phyloP scores from a whole-genome alignment of 2,113 vertebrate genomes.

The Alligator sinensis region DNA sequence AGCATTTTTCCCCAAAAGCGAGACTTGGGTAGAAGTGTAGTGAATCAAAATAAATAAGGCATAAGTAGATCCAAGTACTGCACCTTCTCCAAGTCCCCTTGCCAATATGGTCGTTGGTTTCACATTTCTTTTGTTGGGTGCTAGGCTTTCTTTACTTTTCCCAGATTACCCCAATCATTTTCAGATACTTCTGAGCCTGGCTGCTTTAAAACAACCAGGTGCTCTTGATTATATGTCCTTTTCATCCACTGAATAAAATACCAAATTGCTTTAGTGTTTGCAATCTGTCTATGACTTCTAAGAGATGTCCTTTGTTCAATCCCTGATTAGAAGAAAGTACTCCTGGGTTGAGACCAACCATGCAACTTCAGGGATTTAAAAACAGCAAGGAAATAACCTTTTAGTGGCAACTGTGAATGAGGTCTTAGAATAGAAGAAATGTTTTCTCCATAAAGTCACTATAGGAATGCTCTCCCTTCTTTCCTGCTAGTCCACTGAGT shows the following conservation, averaged over 20 bases:
- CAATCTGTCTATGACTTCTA: not conserved
- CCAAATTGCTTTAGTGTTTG: not conserved
- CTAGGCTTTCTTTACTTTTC: not conserved
- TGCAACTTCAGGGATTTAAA: not conserved
- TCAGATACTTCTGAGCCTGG: not conserved
- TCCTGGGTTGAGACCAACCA: not conserved
- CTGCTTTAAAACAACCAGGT: not conserved
- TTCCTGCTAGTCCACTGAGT: not conserved
- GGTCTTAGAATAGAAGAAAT: not conserved
- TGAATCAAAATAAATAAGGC: not conserved
- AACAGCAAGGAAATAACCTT: not conserved
- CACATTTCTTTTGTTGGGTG: not conserved
- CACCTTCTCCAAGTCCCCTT: not conserved
- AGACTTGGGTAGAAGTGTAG: not conserved
- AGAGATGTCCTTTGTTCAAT: not conserved
- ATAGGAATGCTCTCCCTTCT: not conserved
- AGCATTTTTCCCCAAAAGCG: not conserved
- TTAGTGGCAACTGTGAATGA: not conserved
- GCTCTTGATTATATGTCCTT: not conserved
- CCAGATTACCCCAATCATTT: not conserved
- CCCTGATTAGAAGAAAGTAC: not conserved
- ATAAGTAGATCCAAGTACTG: not conserved
- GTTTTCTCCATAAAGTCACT: not conserved
- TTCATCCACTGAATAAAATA: not conserved
- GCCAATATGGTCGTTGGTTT: not conserved